These are phyloP conservation scores for Trypoxylus dichotomus DNA, from an alignment of 1,140 invertebrate genomes.

Conservation along the genomic window DNA sequence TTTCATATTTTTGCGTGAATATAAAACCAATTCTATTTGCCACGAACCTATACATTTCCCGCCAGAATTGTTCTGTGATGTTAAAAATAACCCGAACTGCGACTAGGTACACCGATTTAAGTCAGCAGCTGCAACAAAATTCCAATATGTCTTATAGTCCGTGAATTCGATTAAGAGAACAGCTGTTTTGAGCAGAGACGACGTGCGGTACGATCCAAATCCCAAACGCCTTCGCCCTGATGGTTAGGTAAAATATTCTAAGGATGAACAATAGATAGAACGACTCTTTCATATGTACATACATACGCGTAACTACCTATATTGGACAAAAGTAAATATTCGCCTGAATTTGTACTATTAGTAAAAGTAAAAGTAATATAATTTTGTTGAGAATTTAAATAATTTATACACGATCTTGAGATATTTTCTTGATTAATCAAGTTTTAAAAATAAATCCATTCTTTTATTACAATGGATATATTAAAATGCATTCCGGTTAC, in stretches of 20 bases:
- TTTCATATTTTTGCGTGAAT: too few species aligned
- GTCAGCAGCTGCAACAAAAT: constrained; percentile 5
- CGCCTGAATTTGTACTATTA: too few species aligned
- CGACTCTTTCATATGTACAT: neutral
- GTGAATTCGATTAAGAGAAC: constrained; percentile 6
- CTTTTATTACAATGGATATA: too few species aligned
- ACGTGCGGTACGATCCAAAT: neutral
- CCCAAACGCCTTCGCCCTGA: neutral
- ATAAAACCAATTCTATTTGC: too few species aligned
- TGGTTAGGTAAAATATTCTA: neutral
- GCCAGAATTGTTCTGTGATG: neutral
- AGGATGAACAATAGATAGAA: neutral
- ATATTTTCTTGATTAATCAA: too few species aligned
- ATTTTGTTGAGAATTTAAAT: too few species aligned
- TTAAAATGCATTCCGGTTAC: too few species aligned
- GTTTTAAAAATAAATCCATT: too few species aligned
- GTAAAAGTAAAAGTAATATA: too few species aligned
- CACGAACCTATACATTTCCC: neutral
- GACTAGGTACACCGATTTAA: neutral
- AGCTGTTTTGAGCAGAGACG: constrained; percentile 1
- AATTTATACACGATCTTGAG: too few species aligned
- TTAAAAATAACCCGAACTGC: neutral
- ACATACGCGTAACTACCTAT: too few species aligned
- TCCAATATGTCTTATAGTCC: neutral
- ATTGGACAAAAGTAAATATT: too few species aligned